Percentiles rank a stretch among this genome's conserved stretches.
These are phyloP conservation scores for Andricus curvator DNA, from an alignment of 2,888 invertebrate species.

Conservation along the genomic window DNA sequence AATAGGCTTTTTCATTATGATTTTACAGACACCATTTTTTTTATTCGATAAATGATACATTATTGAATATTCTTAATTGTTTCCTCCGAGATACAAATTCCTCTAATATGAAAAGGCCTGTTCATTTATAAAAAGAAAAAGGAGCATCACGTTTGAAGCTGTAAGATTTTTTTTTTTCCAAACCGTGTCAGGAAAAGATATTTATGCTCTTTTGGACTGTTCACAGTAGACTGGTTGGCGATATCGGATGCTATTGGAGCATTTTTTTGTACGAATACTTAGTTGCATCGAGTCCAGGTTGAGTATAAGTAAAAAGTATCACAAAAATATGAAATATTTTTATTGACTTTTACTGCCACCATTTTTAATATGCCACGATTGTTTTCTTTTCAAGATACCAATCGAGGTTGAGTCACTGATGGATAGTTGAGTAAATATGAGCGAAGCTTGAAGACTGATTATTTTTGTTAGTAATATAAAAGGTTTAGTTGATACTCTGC, in stretches of 20 bases:
- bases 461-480: conserved; percentile 28
- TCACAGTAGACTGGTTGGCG: conserved; percentile 27
- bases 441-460: conserved; percentile 21
- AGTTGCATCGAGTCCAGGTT: conserved; percentile 70
- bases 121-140: neutral
- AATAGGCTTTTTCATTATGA: too few relatives aligned
- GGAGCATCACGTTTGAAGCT: neutral
- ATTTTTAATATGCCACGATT: conserved; percentile 1
- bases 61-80: too few relatives aligned
- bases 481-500: conserved; percentile 46
- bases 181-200: neutral
- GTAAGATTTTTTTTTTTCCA: neutral
- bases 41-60: too few relatives aligned
- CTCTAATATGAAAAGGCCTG: neutral
- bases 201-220: conserved; percentile 30
- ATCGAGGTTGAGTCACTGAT: conserved; percentile 41
- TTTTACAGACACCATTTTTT: too few relatives aligned
- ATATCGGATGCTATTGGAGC: conserved; percentile 20
- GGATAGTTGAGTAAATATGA: conserved; percentile 23
- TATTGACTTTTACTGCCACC: conserved; percentile 16
- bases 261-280: conserved; percentile 17
- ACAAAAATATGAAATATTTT: conserved; percentile 47
- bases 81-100: too few relatives aligned
- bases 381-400: conserved; percentile 33
- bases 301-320: conserved; percentile 69